Base-by-base conservation (phyloP, 2,113 vertebrate species). In the Peucedramus taeniatus region DNA sequence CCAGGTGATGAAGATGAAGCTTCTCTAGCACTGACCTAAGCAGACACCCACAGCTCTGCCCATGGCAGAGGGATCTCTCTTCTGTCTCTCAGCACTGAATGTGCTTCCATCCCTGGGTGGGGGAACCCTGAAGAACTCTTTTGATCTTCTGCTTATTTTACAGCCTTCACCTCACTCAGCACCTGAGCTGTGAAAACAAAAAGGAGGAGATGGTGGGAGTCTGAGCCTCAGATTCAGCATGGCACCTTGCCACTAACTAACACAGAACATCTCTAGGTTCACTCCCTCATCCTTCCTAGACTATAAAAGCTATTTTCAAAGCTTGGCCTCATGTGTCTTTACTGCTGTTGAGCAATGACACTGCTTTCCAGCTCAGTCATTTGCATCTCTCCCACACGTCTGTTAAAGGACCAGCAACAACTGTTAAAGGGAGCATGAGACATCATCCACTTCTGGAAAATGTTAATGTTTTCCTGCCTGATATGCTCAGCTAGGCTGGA, bases 361-460 rank as follows among this genome's bases (percentile, higher is more conserved):
- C 90, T 53, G 72, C 89, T 95, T 94, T 94, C 94, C 40, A 10
- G 20, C 45, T 81, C 60, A 16, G 65, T 83, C 66, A 18, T 59
- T 93, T 65, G 47, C 66, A 90, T 49, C 68, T 92, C 87, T 97
- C 91, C 94, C 84, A 83, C 57, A 53, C 60, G 22, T 63, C 64
- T 77, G 84, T 83, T 94, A 70, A 92, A 77, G 68, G 71, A 89
- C 19, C 63, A 64, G 54, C 44, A 80, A 76, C 80, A 93, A 97
- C 64, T 94, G 80, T 78, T 87, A 83, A 65, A 90, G 91, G 80
- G 27, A 93, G 66, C 82, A 85, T 90, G 84, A 91, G 66, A 80
- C 82, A 37, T 72, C 19, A 72, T 70, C 79, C 40, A 40, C 87
- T 95, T 92, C 83, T 98, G 98, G 97, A 98, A 98, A 98, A 97